Evolutionary conservation across 64 coral and sea anemone species (phyloP), one percentile per base, ranked within the genome.

Genomic region (Montipora cactus): DNA sequence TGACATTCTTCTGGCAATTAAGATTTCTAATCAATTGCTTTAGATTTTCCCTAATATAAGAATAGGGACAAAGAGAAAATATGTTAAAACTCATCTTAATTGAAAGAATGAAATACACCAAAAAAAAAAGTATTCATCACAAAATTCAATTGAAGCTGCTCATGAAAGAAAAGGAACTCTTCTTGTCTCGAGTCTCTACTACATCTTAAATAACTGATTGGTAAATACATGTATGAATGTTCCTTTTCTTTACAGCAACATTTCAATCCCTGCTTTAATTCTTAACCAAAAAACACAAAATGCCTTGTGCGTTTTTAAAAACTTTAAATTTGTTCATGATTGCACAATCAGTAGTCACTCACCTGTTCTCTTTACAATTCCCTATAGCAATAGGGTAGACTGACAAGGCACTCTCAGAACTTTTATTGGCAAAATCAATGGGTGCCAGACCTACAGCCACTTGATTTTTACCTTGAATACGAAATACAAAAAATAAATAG

Each of bases 11-110:
- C 44, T 49, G 76, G 47, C 12, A 49, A 78, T 55, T 55, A 55
- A 55, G 52, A 55, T 55, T 76, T 76, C 37, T 45, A 76, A 76
- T 28, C 37, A 76, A 76, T 76, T 76, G 74, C 74, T 76, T 76
- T 76, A 76, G 37, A 76, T 76, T 76, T 76, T 44, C 21, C 74
- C 74, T 76, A 45, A 76, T 76, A 45, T 2, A 76, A 76, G 37
- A 76, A 76, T 45, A 37, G 37, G 37, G 37, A 76, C 1, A 44
- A 76, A 76, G 11, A 55, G 5, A 9, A 55, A 55, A 55, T 55
- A 55, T 55, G 52, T 55, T 55, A 55, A 55, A 2, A 55, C 52
- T 55, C 52, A 9, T 55, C 9, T 5, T 55, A 55, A 55, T 7
- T 55, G 52, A 55, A 55, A 55, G 52, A 55, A 55, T 55, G 74